Base-by-base conservation (phyloP, 1,140 invertebrate species). In the Neodiprion pinetum region DNA sequence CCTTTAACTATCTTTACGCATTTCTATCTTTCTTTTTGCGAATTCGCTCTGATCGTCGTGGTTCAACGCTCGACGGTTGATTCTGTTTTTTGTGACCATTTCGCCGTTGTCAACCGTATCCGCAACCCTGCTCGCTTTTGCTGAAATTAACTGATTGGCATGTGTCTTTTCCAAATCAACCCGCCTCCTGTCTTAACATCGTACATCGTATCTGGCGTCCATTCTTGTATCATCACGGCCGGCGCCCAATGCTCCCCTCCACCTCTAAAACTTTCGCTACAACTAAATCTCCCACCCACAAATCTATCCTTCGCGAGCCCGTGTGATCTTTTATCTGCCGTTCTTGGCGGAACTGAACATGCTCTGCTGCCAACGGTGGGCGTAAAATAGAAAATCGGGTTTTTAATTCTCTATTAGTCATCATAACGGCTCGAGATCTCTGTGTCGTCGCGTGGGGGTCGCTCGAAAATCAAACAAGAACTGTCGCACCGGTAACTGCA, bases 341-440 rank as follows among this genome's bases (percentile, higher is more conserved):
- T n/a, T 10, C n/a, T n/a, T 53, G 50, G 50, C n/a, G n/a, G 10
- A 11, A 1, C 50, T 53, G 10, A 53, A 53, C n/a, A 14, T n/a
- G 50, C 10, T 53, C n/a, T 53, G 10, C 50, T 53, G n/a, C n/a
- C 50, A 14, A 14, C 10, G 50, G 50, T 12, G 73, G 73, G 1
- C 73, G 73, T 12, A 74, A 40, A 7, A 74, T 61, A n/a, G 73
- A 74, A 12, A 74, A 70, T 3, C 73, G 71, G 12, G 75, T 73
- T 67, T 66, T 47, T 65, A 76, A 71, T 69, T 76, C 68, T 66
- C 75, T 9, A 10, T 53, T 67, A 67, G 74, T 48, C 53, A 74
- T 74, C 28, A 73, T 5, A 48, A 71, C 72, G 10, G 75, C 72
- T 11, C 75, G 77, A n/a, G 75, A 71, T 23, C 65, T 74, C 10